These are phyloP conservation scores for Hexactinellida sp. DNA, from an alignment of 37 sponge, comb jelly and placozoan species.

Conservation along the genomic window DNA sequence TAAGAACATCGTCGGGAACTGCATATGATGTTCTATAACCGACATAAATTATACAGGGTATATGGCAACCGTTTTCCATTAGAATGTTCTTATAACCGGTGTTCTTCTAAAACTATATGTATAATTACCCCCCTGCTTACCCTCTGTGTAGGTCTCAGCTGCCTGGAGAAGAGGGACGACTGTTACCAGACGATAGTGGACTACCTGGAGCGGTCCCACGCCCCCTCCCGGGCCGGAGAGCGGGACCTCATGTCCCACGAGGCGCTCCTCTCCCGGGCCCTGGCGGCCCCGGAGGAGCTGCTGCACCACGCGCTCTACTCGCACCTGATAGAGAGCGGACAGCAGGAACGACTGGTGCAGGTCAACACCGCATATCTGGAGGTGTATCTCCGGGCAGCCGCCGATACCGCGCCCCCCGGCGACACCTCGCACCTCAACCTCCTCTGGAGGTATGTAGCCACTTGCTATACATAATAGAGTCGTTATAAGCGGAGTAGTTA, in stretches of 20 bases:
- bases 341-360: slow-evolving; percentile 60
- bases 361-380: slow-evolving; percentile 68
- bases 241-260: neutral
- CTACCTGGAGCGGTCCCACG: neutral
- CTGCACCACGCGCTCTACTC: slow-evolving; percentile 78
- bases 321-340: slow-evolving; percentile 49
- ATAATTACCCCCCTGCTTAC: too few relatives aligned
- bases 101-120: too few relatives aligned
- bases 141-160: neutral
- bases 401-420: neutral
- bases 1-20: too few relatives aligned
- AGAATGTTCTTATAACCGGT: too few relatives aligned
- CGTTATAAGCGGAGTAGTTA: too few relatives aligned
- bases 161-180: neutral
- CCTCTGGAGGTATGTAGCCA: slow-evolving; percentile 9
- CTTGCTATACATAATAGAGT: too few relatives aligned
- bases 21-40: too few relatives aligned
- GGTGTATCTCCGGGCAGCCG: slow-evolving; percentile 47
- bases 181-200: slow-evolving; percentile 2
- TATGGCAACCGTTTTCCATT: too few relatives aligned
- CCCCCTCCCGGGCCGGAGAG: neutral
- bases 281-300: slow-evolving; percentile 61
- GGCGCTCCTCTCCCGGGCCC: slow-evolving; percentile 25
- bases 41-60: too few relatives aligned
- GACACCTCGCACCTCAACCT: neutral